Percentiles rank a stretch among this genome's conserved stretches.
These are phyloP conservation scores for Ennomos erosarius DNA, from an alignment of 2,888 invertebrate genomes.

Conservation along the genomic window DNA sequence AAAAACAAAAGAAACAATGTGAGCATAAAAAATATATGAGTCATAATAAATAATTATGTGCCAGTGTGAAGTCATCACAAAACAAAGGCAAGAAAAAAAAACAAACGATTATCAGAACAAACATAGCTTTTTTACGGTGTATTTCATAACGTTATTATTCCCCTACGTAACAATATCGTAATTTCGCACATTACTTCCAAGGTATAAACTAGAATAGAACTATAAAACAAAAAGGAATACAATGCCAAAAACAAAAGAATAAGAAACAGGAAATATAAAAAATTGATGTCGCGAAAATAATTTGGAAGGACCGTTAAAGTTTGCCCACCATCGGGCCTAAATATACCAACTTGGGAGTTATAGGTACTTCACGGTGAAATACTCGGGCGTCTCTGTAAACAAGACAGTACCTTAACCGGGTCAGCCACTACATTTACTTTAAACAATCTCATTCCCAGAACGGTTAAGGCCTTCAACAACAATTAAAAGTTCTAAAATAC, in stretches of 20 bases:
- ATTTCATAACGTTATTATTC: conserved; percentile 9
- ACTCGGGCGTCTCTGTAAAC: conserved; percentile 43
- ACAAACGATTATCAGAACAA: conserved; percentile 12
- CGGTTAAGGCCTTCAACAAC: conserved; percentile 5
- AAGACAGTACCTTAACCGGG: conserved; percentile 38
- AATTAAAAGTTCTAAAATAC: conserved; percentile 11
- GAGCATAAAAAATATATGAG: too few relatives aligned
- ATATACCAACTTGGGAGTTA: conserved; percentile 53
- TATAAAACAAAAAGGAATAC: conserved; percentile 36
- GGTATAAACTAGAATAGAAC: conserved; percentile 34
- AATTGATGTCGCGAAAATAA: conserved; percentile 60
- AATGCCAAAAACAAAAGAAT: conserved; percentile 48
- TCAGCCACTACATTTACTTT: conserved; percentile 6
- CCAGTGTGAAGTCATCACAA: too few relatives aligned
- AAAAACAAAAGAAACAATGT: too few relatives aligned
- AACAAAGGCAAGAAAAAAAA: neutral
- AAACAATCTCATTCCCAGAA: conserved; percentile 9
- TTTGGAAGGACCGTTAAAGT: conserved; percentile 54
- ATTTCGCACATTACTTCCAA: conserved; percentile 29
- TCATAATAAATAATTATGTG: too few relatives aligned
- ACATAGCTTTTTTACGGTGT: conserved; percentile 18
- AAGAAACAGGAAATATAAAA: conserved; percentile 52
- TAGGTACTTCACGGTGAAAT: conserved; percentile 44
- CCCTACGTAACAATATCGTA: conserved; percentile 19
- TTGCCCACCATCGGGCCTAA: conserved; percentile 32